Base-by-base conservation (phyloP, 2,888 invertebrate species). In the Torymus tubicola region DNA sequence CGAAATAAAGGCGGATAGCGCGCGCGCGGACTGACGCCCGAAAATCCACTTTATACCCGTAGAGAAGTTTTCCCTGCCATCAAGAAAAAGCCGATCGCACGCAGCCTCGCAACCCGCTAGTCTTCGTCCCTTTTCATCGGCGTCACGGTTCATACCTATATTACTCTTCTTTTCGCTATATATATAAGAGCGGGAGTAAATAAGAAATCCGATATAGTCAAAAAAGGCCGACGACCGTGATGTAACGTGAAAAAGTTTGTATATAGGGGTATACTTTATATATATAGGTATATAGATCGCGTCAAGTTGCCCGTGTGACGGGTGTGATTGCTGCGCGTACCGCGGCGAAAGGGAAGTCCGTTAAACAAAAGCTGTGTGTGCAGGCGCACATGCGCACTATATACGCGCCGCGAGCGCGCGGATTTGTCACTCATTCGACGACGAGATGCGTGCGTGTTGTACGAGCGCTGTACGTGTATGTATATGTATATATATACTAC, bases 181-280 rank as follows among this genome's bases (percentile, higher is more conserved):
- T 3, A 31, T 3, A 8, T 31, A 8, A 31, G 31, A 31, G 31
- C 3, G 31, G 31, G 31, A 31, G 31, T 31, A 72, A 72, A 69
- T 68, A 72, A 78, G 78, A 78, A 81, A 81, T 81, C 70, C 74
- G 74, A 81, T 78, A 81, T n/a, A n/a, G 77, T 73, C 73, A 71
- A 72, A 78, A 68, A n/a, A n/a, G 73, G 53, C 61, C 50, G 58
- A 71, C n/a, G 31, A 58, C 21, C 63, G 52, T 10, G 78, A 31
- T 31, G 31, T 2, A 31, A 31, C 31, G 31, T 8, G 52, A 61
- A 68, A 64, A 67, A 42, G 55, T 24, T 2, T 2, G 24, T 24
- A 24, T 24, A 24, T 24, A 24, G 24, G 3, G 24, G n/a, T n/a
- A n/a, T n/a, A n/a, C n/a, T n/a, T 24, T 2, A 24, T 3, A 3